Conservation (phyloP, 2,888 invertebrate genomes). For the Rhopalosiphum nymphaeae region DNA sequence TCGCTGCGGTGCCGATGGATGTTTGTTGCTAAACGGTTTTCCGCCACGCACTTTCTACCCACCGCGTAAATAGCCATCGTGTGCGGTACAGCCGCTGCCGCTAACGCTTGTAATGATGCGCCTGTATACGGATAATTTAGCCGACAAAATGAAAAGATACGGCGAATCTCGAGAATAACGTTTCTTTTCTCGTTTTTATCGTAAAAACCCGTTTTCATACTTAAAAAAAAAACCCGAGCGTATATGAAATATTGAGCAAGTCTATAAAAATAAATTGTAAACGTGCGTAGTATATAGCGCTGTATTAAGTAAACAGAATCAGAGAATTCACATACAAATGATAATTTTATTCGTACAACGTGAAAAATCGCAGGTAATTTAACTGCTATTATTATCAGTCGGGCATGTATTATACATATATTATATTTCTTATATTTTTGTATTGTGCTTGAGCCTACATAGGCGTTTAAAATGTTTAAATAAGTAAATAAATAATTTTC, state of each 20-base stretch:
- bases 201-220: conserved; percentile 23
- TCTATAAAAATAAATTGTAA: neutral
- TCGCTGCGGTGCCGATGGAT: conserved; percentile 23
- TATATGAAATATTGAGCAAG: conserved; percentile 6
- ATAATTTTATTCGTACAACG: neutral
- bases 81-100: neutral
- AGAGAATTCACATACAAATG: neutral
- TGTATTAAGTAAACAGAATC: neutral
- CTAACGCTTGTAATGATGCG: conserved; percentile 12
- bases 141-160: conserved; percentile 36
- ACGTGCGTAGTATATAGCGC: neutral
- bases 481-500: neutral
- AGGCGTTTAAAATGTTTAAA: neutral
- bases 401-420: neutral
- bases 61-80: conserved; percentile 13
- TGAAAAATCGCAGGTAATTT: neutral
- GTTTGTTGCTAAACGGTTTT: conserved; percentile 51
- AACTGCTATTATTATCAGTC: neutral
- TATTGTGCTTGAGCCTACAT: too few species aligned
- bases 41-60: neutral
- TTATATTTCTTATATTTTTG: neutral
- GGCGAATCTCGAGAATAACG: conserved; percentile 30
- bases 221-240: neutral
- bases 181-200: conserved; percentile 48
- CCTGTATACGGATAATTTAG: conserved; percentile 48